Evolutionary conservation across 35 echinoderm and acorn worm genomes (phyloP).

Genomic region (Nesometra sesokonis): DNA sequence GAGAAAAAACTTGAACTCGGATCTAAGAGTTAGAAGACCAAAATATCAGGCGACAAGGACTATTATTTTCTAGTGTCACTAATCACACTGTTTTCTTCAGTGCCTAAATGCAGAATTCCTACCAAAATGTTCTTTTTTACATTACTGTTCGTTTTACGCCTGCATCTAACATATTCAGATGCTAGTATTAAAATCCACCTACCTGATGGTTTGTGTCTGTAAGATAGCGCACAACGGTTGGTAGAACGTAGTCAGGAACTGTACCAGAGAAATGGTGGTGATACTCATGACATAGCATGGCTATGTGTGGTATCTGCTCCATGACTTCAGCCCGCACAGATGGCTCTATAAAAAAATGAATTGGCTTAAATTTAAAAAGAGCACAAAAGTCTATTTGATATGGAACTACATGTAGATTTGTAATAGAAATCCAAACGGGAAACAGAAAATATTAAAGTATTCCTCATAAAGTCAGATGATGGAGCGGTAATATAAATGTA

Average conservation of each 20-base stretch:
- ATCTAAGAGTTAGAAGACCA: too few relatives aligned
- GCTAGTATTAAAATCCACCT: background rate
- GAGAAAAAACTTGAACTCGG: too few relatives aligned
- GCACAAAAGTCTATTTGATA: background rate
- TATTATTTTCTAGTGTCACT: too few relatives aligned
- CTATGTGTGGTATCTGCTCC: constrained; percentile 96
- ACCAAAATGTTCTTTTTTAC: too few relatives aligned
- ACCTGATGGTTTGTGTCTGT: constrained; percentile 94
- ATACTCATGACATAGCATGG: constrained; percentile 94
- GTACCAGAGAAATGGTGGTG: constrained; percentile 61
- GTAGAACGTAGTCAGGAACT: constrained; percentile 72
- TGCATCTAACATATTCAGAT: too few relatives aligned
- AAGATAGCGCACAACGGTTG: constrained; percentile 87
- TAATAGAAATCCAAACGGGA: background rate
- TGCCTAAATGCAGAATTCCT: too few relatives aligned
- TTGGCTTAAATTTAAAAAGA: background rate
- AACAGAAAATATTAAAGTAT: too few relatives aligned
- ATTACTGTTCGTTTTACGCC: too few relatives aligned
- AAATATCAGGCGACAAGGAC: too few relatives aligned
- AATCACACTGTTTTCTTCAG: too few relatives aligned
- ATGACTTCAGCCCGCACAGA: constrained; percentile 94
- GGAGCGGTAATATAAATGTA: too few relatives aligned
- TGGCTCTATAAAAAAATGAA: constrained; percentile 51
- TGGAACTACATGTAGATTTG: background rate
- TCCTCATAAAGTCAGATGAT: too few relatives aligned